Evolutionary conservation across 2,113 vertebrate genomes (phyloP).

Genomic region (Rhynchomys soricoides): DNA sequence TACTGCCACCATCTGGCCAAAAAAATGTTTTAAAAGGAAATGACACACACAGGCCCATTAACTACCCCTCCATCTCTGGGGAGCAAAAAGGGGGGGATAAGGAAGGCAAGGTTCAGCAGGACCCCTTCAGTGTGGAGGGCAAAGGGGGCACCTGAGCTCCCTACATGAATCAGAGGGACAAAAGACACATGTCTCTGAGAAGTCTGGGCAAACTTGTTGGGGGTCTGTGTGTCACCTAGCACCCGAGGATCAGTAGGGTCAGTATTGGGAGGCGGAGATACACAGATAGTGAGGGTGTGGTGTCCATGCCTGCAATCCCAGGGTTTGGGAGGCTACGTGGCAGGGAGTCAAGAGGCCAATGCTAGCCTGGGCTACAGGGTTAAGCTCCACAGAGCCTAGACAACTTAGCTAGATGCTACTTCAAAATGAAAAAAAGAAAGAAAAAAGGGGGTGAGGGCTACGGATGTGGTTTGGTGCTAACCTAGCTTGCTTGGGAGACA

Average conservation of each 20-base stretch:
- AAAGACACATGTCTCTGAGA: not conserved
- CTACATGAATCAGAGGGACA: not conserved
- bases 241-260: not conserved
- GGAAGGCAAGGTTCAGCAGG: not conserved
- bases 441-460: too few species aligned
- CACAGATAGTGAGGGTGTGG: not conserved
- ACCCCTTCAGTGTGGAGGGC: not conserved
- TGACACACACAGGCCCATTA: not conserved
- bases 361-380: not conserved
- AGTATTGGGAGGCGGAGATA: not conserved
- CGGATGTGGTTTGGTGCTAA: not conserved
- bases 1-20: too few species aligned
- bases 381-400: not conserved
- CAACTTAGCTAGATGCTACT: not conserved
- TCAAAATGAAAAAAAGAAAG: not conserved
- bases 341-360: not conserved
- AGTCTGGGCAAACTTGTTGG: not conserved
- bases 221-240: not conserved
- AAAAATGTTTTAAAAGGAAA: not conserved
- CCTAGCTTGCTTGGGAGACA: not conserved
- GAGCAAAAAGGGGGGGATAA: not conserved
- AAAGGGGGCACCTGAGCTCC: not conserved
- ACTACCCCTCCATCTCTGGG: not conserved
- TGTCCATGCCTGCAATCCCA: not conserved
- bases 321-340: not conserved